These are phyloP conservation scores for Siniperca obscura DNA, from an alignment of 2,797 vertebrate species.

Conservation along the genomic window DNA sequence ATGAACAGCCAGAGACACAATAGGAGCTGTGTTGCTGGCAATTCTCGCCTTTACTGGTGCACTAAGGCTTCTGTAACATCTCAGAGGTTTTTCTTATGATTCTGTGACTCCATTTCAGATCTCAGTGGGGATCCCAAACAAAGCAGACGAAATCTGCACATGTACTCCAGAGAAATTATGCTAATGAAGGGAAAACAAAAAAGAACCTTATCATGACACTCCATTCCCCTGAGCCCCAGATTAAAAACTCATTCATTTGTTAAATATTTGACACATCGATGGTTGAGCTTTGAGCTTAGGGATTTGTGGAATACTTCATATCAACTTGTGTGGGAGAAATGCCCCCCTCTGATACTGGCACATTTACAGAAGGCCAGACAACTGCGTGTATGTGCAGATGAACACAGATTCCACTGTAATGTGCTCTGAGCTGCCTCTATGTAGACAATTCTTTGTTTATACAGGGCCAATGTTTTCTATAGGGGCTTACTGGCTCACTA, in stretches of 20 bases:
- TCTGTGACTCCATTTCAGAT: slow-evolving; percentile 82
- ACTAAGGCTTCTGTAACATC: slow-evolving; percentile 71
- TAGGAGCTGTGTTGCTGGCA: slow-evolving; percentile 74
- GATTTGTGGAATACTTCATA: slow-evolving; percentile 81
- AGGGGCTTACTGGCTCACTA: slow-evolving; percentile 32
- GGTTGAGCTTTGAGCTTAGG: slow-evolving; percentile 81
- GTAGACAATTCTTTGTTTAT: slow-evolving; percentile 57
- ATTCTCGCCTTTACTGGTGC: slow-evolving; percentile 68
- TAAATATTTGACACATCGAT: slow-evolving; percentile 88
- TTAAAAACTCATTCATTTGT: slow-evolving; percentile 89
- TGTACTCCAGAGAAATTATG: slow-evolving; percentile 87
- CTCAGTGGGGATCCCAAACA: slow-evolving; percentile 84
- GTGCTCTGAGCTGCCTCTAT: slow-evolving; percentile 41
- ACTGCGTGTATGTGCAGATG: slow-evolving; percentile 60
- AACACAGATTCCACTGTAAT: slow-evolving; percentile 53
- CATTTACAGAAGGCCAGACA: slow-evolving; percentile 72
- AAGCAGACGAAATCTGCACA: slow-evolving; percentile 82
- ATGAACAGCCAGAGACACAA: slow-evolving; percentile 79
- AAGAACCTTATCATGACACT: slow-evolving; percentile 83
- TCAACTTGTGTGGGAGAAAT: slow-evolving; percentile 85
- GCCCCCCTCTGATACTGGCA: slow-evolving; percentile 79
- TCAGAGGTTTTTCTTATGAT: slow-evolving; percentile 72
- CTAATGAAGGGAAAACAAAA: slow-evolving; percentile 81
- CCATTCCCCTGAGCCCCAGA: slow-evolving; percentile 85
- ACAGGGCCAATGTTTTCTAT: slow-evolving; percentile 27